phyloP scores from a whole-genome alignment of 2,888 invertebrate genomes.

The Loripinus fragilis region DNA sequence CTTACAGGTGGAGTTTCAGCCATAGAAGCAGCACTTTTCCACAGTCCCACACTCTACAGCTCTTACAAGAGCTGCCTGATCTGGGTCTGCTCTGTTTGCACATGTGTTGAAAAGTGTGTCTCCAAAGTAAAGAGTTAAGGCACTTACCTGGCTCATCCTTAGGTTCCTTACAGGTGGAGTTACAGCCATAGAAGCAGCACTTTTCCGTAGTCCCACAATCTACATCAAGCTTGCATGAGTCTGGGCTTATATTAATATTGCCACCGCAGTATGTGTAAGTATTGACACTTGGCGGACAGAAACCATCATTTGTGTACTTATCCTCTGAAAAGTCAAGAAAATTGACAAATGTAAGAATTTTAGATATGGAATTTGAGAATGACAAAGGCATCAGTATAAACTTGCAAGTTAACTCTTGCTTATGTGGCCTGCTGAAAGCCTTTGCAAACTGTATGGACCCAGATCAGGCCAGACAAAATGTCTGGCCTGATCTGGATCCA shows the following conservation, averaged over 20 bases:
- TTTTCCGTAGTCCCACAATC: not conserved
- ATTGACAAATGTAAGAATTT: no score
- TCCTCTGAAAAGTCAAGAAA: not conserved
- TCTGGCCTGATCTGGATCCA: no score
- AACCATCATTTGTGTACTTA: not conserved
- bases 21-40: not conserved
- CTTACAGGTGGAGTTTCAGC: not conserved
- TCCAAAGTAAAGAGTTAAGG: no score
- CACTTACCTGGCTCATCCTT: not conserved
- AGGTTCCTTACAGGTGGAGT: not conserved
- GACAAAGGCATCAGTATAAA: no score
- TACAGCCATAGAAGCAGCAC: not conserved
- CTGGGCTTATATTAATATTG: not conserved
- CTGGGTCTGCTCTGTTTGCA: no score
- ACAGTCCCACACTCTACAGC: not conserved
- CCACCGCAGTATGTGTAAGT: not conserved
- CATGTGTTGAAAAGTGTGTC: no score
- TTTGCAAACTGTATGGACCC: no score
- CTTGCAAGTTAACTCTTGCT: no score
- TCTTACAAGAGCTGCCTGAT: no score
- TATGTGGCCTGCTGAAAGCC: no score
- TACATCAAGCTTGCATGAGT: not conserved
- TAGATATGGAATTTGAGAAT: no score
- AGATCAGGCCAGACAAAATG: no score
- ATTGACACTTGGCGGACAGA: not conserved